phyloP scores from a whole-genome alignment of 2,888 invertebrate genomes.

The Steinernema hermaphroditum region DNA sequence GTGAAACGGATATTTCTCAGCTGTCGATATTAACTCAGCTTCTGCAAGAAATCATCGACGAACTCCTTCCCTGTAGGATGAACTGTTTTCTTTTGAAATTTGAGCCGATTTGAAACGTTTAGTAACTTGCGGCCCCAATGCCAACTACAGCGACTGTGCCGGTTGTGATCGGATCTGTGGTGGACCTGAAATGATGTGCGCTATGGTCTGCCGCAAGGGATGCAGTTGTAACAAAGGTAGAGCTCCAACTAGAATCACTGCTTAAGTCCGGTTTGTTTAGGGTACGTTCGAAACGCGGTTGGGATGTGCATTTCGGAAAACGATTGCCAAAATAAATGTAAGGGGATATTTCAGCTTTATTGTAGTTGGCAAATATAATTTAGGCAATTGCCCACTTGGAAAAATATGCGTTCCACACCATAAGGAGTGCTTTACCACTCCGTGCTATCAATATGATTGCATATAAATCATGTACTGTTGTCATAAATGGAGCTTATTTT shows the following conservation, averaged over 20 bases:
- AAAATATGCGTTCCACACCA: background rate
- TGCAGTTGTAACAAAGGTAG: background rate
- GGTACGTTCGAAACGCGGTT: background rate
- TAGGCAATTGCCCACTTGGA: conserved; percentile 9
- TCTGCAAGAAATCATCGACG: too few species aligned
- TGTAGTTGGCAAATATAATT: background rate
- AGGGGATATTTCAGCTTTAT: background rate
- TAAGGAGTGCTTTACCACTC: background rate
- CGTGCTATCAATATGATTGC: conserved; percentile 6
- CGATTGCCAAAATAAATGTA: background rate
- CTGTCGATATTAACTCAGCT: too few species aligned
- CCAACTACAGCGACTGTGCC: background rate
- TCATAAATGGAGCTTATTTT: background rate
- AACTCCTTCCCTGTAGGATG: too few species aligned
- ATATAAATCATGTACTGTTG: background rate
- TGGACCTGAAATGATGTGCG: background rate
- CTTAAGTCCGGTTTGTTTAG: background rate
- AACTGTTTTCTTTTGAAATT: too few species aligned
- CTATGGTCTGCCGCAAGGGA: background rate
- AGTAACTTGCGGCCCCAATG: conserved; percentile 1
- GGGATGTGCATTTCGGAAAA: conserved; percentile 2
- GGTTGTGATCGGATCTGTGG: background rate
- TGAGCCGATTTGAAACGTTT: background rate
- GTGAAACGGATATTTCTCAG: too few species aligned
- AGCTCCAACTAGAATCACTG: background rate